Percentiles rank a stretch among this genome's conserved stretches.
phyloP scores from a whole-genome alignment of 2,797 vertebrate species.

The Pogonophryne albipinna region DNA sequence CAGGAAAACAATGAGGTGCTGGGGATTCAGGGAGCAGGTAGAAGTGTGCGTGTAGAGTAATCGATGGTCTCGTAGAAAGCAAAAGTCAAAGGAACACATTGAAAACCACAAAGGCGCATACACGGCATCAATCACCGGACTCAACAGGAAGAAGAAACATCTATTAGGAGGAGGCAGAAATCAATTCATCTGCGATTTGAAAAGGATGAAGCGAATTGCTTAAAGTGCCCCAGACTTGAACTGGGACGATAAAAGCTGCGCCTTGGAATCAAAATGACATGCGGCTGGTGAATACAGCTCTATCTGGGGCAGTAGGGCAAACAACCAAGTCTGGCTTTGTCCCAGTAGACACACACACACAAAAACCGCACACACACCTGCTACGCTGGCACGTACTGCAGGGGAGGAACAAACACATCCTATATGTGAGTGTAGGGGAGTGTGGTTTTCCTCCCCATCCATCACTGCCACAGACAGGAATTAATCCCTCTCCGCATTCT shows the following conservation, averaged over 20 bases:
- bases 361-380: constrained; percentile 59
- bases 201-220: constrained; percentile 49
- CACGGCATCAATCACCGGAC: constrained; percentile 42
- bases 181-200: constrained; percentile 48
- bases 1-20: constrained; percentile 42
- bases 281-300: constrained; percentile 42
- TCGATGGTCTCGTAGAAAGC: constrained; percentile 13
- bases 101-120: constrained; percentile 9
- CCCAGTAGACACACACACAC: constrained; percentile 51
- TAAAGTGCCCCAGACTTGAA: constrained; percentile 44
- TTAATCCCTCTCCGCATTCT: constrained; percentile 83
- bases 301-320: constrained; percentile 73
- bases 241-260: constrained; percentile 24
- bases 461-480: constrained; percentile 79
- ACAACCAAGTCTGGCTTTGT: constrained; percentile 58
- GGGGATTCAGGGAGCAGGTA: constrained; percentile 16
- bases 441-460: constrained; percentile 66
- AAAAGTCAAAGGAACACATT: constrained; percentile 2
- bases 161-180: constrained; percentile 19
- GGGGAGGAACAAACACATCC: constrained; percentile 51
- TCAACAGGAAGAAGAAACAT: constrained; percentile 26
- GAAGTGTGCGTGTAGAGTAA: constrained; percentile 19
- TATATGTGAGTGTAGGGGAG: constrained; percentile 10
- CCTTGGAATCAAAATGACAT: constrained; percentile 48
- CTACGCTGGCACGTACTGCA: constrained; percentile 58